phyloP scores from a whole-genome alignment of 2,113 vertebrate genomes.

The Pachypanchax playfairii region DNA sequence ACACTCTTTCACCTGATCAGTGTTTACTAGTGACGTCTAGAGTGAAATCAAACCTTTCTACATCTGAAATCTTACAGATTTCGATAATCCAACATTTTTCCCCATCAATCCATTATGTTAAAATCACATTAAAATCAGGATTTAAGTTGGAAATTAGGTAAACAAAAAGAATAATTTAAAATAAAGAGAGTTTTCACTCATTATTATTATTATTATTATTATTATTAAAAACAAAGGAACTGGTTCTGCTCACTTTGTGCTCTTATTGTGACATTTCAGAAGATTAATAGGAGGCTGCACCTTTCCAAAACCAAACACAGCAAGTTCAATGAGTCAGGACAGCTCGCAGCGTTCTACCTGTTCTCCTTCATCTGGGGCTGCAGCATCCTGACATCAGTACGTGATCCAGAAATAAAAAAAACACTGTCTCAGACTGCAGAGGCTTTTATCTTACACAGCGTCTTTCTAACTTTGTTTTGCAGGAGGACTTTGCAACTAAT shows the following conservation, averaged over 20 bases:
- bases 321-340: conserved; percentile 88
- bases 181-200: no score
- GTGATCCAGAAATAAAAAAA: conserved; percentile 2
- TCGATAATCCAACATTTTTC: no score
- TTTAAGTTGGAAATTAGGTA: no score
- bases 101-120: no score
- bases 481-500: conserved; percentile 86
- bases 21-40: no score
- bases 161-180: no score
- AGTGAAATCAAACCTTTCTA: no score
- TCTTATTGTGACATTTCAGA: conserved; percentile 73
- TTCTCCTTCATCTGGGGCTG: conserved; percentile 86
- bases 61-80: no score
- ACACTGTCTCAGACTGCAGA: neutral
- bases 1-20: no score
- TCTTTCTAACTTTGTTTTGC: conserved; percentile 25
- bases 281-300: conserved; percentile 84
- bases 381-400: conserved; percentile 85
- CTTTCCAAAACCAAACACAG: conserved; percentile 88
- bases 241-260: neutral
- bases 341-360: conserved; percentile 85
- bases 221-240: neutral
- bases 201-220: no score
- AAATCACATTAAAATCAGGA: no score
- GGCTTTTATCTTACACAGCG: conserved; percentile 6